Base-by-base conservation (phyloP, 1,140 invertebrate species). In the Pseudachorutes palmiensis region DNA sequence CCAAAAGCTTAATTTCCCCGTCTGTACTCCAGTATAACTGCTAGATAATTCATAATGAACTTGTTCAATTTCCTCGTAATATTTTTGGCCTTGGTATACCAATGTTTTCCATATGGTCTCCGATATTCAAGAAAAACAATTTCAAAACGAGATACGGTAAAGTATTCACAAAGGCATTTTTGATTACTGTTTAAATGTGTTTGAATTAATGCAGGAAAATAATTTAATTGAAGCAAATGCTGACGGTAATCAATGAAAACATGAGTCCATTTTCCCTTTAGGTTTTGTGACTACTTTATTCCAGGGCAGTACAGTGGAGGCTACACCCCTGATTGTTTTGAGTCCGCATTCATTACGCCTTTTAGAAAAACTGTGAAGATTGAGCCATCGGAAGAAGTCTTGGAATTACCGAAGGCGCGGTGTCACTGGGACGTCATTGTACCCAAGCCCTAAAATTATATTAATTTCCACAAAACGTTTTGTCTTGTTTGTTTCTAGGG, bases 371-470 rank as follows among this genome's bases (percentile, higher is more conserved):
- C 49, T 5, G 64, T 48, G 1, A 63, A 62, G 30, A 59, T 72
- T 22, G 64, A 69, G 30, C 12, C 66, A 1, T 67, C 68, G 2
- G 36, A 59, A 22, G 64, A 64, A 1, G 31, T 63, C 24, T 9
- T 72, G n/a, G 0, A 63, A n/a, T 28, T 28, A 19, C 24, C 45
- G 1, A 28, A 33, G 28, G 60, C 45, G 22, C 32, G 61, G 5
- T 72, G 70, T 33, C 70, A 72, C 49, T 72, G 70, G 70, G 66
- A 69, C 45, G 33, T 72, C 2, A 59, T 72, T 61, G 70, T 69
- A 66, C 65, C 16, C n/a, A 30, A 2, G 2, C 29, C 5, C 9
- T 41, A n/a, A 41, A 28, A n/a, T 3, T 9, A n/a, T n/a, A 16
- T n/a, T 49, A 63, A 32, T 62, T 19, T 32, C 59, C 41, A 2